Conservation (phyloP, 2,888 invertebrate genomes). For the Anoplius nigerrimus region DNA sequence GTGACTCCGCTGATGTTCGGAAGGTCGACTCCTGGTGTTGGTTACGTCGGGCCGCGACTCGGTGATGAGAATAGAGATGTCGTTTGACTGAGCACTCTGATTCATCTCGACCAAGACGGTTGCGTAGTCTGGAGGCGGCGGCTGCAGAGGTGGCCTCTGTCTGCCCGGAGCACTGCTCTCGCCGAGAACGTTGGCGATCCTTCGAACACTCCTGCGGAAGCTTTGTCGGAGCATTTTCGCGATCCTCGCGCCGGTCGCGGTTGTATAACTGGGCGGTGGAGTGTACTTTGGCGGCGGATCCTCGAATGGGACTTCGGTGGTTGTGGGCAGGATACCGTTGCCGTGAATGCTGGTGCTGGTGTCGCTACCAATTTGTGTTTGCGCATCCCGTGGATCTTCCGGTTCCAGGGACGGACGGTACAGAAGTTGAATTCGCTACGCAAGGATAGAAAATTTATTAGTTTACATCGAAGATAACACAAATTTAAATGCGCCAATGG, state of each 20-base stretch:
- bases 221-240: conserved; percentile 86
- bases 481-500: too few relatives aligned
- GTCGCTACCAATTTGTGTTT: conserved; percentile 60
- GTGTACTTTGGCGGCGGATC: conserved; percentile 96
- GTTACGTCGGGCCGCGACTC: conserved; percentile 53
- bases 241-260: conserved; percentile 90
- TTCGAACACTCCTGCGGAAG: conserved; percentile 85
- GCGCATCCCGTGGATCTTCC: conserved; percentile 71
- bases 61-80: conserved; percentile 56
- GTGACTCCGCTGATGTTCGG: background rate
- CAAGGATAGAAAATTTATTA: too few relatives aligned
- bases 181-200: conserved; percentile 78
- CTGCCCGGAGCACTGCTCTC: conserved; percentile 71
- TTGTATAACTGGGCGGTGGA: conserved; percentile 94
- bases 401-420: conserved; percentile 85
- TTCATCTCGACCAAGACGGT: conserved; percentile 81
- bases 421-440: conserved; percentile 87
- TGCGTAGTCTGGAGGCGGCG: conserved; percentile 81
- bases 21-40: background rate
- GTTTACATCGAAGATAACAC: background rate
- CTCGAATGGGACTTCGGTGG: conserved; percentile 74
- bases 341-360: conserved; percentile 62
- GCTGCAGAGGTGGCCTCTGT: conserved; percentile 69
- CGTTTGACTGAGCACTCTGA: conserved; percentile 60
- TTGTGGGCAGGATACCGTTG: conserved; percentile 65